Evolutionary conservation across 2,888 invertebrate species (phyloP).

Genomic region (Spilarctia lutea): DNA sequence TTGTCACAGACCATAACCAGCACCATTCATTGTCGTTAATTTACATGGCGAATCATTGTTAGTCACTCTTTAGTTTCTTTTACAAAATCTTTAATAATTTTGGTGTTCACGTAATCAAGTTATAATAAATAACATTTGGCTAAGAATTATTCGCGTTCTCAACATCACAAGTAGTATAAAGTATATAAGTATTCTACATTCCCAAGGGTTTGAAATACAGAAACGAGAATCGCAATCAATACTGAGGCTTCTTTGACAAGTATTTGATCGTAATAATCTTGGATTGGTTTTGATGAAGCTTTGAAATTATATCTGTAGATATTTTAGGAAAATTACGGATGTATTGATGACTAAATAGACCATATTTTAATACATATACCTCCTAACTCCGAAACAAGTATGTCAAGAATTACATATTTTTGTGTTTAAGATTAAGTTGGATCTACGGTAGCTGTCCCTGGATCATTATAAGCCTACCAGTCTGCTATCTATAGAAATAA

Average conservation of each 20-base stretch:
- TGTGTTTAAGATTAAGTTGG: neutral
- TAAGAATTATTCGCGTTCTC: neutral
- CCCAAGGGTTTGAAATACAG: neutral
- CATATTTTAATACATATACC: neutral
- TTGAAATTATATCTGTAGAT: neutral
- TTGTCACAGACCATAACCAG: too few species aligned
- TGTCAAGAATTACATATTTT: neutral
- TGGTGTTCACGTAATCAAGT: neutral
- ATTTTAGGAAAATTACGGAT: neutral
- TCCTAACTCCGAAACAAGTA: neutral
- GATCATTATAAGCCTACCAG: too few species aligned
- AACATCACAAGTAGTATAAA: neutral
- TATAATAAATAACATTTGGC: neutral
- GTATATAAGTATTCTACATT: neutral
- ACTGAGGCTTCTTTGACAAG: neutral
- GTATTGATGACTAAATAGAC: neutral
- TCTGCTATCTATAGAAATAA: neutral
- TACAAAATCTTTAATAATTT: neutral
- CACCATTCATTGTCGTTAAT: neutral
- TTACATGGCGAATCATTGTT: neutral
- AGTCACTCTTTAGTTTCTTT: neutral
- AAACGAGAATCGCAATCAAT: neutral
- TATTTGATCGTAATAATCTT: slow-evolving; percentile 6
- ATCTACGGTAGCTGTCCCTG: neutral
- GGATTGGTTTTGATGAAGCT: neutral